Conservation (phyloP, 2,888 invertebrate species). For the Lepidocyrtoides sp. region DNA sequence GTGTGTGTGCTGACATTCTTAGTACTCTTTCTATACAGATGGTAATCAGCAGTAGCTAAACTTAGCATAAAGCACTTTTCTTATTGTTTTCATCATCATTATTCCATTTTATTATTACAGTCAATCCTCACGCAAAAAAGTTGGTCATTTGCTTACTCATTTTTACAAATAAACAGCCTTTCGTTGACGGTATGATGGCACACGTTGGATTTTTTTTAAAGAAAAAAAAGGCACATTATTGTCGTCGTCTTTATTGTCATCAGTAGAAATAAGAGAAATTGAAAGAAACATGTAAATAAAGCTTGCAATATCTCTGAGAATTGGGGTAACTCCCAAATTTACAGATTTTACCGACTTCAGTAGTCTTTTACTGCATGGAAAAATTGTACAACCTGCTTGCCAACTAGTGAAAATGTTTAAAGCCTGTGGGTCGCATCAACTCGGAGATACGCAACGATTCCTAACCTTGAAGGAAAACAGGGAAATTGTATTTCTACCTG, state of each 20-base stretch:
- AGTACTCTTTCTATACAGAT: background rate
- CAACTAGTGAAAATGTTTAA: too few relatives aligned
- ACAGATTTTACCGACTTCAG: background rate
- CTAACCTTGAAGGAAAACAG: too few relatives aligned
- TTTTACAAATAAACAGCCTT: background rate
- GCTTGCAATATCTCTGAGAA: background rate
- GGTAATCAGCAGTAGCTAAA: background rate
- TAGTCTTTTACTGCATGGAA: too few relatives aligned
- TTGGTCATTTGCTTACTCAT: background rate
- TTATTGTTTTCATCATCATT: background rate
- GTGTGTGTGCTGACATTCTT: background rate
- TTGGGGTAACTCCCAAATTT: background rate
- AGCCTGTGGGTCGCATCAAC: too few relatives aligned
- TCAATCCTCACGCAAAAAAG: background rate
- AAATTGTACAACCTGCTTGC: background rate
- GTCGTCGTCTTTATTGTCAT: too few relatives aligned
- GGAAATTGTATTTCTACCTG: too few relatives aligned
- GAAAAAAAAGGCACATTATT: too few relatives aligned
- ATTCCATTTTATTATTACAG: background rate
- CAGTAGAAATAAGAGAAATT: too few relatives aligned
- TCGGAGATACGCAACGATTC: too few relatives aligned
- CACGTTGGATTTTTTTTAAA: too few relatives aligned
- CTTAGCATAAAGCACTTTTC: background rate
- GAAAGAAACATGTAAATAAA: too few relatives aligned
- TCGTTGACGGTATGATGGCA: too few relatives aligned